Percentiles rank a stretch among this genome's conserved stretches.
These are phyloP conservation scores for Theodoxus fluviatilis DNA, from an alignment of 2,888 invertebrate genomes.

Conservation along the genomic window DNA sequence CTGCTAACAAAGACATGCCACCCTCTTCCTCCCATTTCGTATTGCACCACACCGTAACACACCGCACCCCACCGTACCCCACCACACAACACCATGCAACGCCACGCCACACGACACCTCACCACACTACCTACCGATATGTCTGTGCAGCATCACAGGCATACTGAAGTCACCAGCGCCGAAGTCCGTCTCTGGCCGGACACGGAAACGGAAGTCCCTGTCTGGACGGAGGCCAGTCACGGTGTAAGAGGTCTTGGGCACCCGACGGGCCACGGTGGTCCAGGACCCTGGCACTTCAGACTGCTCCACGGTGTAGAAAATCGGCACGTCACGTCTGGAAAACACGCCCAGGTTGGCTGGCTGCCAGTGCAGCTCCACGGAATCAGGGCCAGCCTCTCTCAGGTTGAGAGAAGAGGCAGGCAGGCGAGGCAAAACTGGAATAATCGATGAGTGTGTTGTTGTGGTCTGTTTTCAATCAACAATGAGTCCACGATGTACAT, in stretches of 20 bases:
- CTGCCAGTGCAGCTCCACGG: slow-evolving; percentile 52
- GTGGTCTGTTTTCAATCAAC: too few relatives aligned
- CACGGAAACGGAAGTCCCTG: slow-evolving; percentile 90
- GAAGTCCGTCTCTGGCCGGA: slow-evolving; percentile 93
- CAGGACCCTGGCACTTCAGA: slow-evolving; percentile 44
- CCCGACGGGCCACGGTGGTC: slow-evolving; percentile 70
- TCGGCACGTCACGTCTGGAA: slow-evolving; percentile 41
- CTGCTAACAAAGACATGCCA: too few relatives aligned
- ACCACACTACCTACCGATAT: slow-evolving; percentile 48
- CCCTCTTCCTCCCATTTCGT: too few relatives aligned
- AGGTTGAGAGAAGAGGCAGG: slow-evolving; percentile 43
- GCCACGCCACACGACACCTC: too few relatives aligned
- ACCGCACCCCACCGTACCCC: too few relatives aligned
- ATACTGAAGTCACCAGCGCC: slow-evolving; percentile 96
- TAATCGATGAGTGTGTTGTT: background rate
- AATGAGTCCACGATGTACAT: too few relatives aligned
- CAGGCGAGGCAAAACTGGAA: slow-evolving; percentile 47
- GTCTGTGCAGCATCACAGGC: slow-evolving; percentile 47
- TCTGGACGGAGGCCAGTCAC: slow-evolving; percentile 49
- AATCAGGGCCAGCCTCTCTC: slow-evolving; percentile 44
- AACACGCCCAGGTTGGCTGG: slow-evolving; percentile 50
- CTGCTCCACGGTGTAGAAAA: slow-evolving; percentile 48
- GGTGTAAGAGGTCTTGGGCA: slow-evolving; percentile 51
- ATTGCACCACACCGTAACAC: too few relatives aligned
- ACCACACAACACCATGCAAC: too few relatives aligned